phyloP scores from a whole-genome alignment of 2,888 invertebrate species.

The Leucophora obtusa region DNA sequence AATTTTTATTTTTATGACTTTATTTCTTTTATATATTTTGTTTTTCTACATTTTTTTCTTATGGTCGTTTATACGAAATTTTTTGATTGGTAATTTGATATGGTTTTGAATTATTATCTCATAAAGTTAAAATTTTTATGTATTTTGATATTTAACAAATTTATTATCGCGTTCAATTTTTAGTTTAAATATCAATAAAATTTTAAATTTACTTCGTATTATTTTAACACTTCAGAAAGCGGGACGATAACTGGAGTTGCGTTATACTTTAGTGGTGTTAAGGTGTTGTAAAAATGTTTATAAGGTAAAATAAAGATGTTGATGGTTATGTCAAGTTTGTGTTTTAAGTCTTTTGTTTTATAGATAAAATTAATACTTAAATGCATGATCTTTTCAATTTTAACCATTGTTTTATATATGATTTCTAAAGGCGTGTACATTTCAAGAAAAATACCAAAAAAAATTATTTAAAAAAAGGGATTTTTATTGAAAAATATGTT shows the following conservation, averaged over 20 bases:
- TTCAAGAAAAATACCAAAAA: too few relatives aligned
- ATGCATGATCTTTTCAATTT: too few relatives aligned
- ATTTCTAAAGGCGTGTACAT: too few relatives aligned
- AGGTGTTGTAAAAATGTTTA: background rate
- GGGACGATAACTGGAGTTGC: background rate
- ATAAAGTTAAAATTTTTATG: conserved; percentile 54
- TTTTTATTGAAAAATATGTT: too few relatives aligned
- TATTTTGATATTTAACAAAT: conserved; percentile 32
- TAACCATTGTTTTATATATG: too few relatives aligned
- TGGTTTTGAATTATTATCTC: conserved; percentile 54
- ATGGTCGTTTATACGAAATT: conserved; percentile 10
- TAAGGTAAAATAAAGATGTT: too few relatives aligned
- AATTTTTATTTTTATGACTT: conserved; percentile 52
- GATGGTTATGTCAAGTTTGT: too few relatives aligned
- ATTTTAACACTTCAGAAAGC: conserved; percentile 46
- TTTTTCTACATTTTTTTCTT: conserved; percentile 37
- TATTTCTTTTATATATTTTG: conserved; percentile 18
- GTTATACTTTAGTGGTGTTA: background rate
- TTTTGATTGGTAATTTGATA: conserved; percentile 57
- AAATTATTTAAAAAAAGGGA: too few relatives aligned
- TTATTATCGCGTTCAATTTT: conserved; percentile 33
- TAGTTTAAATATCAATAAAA: conserved; percentile 50
- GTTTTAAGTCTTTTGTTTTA: background rate
- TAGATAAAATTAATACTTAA: background rate
- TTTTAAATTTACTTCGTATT: conserved; percentile 42